phyloP scores from a whole-genome alignment of 2,888 invertebrate genomes.

The Nomada ruficornis region DNA sequence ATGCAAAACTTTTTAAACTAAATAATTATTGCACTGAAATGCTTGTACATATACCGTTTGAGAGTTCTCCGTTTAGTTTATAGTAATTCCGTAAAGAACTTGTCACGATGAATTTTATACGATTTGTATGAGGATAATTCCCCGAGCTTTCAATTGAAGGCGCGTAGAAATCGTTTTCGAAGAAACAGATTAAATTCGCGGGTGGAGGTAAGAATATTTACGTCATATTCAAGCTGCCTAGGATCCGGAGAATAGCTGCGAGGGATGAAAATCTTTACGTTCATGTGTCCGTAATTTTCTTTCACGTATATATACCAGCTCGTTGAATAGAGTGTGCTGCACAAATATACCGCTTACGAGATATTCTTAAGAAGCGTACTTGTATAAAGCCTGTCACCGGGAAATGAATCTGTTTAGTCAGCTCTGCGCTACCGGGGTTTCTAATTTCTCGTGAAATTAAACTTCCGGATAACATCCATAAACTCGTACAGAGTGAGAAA shows the following conservation, averaged over 20 bases:
- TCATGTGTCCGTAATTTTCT: constrained; percentile 12
- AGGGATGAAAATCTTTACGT: background rate
- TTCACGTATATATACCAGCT: background rate
- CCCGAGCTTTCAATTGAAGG: background rate
- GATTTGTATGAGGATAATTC: background rate
- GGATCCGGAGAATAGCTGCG: background rate
- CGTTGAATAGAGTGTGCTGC: background rate
- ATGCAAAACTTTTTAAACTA: no score
- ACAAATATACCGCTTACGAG: background rate
- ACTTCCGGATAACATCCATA: background rate
- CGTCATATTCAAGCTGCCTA: background rate
- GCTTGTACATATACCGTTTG: no score
- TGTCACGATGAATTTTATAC: no score
- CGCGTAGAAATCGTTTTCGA: background rate
- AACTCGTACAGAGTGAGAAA: background rate
- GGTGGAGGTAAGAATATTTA: no score
- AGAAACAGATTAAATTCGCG: background rate
- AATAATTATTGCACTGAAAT: no score
- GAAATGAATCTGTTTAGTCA: constrained; percentile 23
- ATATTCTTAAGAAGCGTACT: background rate
- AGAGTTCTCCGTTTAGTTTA: no score
- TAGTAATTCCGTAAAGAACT: no score
- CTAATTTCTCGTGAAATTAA: constrained; percentile 36
- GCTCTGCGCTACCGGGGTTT: background rate
- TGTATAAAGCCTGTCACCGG: constrained; percentile 16